Evolutionary conservation across 2,888 invertebrate genomes (phyloP).

Genomic region (Drosophila paranaensis): DNA sequence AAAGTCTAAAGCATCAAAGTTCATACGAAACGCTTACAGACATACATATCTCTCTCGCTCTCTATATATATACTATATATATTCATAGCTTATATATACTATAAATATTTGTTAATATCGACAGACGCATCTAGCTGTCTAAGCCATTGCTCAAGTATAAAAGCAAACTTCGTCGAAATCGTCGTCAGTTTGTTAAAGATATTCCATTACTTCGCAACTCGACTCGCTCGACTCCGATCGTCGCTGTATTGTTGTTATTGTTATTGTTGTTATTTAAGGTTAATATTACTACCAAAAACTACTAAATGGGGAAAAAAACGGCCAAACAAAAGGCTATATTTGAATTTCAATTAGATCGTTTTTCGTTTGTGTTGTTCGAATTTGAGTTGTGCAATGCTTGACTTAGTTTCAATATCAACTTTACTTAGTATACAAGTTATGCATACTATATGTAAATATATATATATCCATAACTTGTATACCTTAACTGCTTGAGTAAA

Average conservation of each 20-base stretch:
- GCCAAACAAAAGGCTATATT: slow-evolving; percentile 40
- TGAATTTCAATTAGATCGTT: slow-evolving; percentile 49
- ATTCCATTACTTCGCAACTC: slow-evolving; percentile 61
- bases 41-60: neutral
- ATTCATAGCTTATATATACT: slow-evolving; percentile 17
- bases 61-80: slow-evolving; percentile 20
- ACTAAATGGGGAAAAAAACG: slow-evolving; percentile 33
- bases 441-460: neutral
- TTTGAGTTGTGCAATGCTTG: slow-evolving; percentile 17
- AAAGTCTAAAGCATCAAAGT: slow-evolving; percentile 69
- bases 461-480: slow-evolving; percentile 3
- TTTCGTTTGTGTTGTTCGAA: slow-evolving; percentile 2
- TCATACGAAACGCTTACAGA: slow-evolving; percentile 35
- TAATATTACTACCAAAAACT: slow-evolving; percentile 19
- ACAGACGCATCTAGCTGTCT: slow-evolving; percentile 32
- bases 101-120: slow-evolving; percentile 23
- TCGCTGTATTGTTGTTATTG: slow-evolving; percentile 12
- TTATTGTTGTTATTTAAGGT: slow-evolving; percentile 9
- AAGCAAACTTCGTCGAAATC: slow-evolving; percentile 66
- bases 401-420: slow-evolving; percentile 3
- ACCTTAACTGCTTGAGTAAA: slow-evolving; percentile 3
- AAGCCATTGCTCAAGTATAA: slow-evolving; percentile 57
- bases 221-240: slow-evolving; percentile 26
- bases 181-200: slow-evolving; percentile 70
- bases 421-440: slow-evolving; percentile 10